phyloP scores from a whole-genome alignment of 2,113 vertebrate species.

The Melanocharis versteri region DNA sequence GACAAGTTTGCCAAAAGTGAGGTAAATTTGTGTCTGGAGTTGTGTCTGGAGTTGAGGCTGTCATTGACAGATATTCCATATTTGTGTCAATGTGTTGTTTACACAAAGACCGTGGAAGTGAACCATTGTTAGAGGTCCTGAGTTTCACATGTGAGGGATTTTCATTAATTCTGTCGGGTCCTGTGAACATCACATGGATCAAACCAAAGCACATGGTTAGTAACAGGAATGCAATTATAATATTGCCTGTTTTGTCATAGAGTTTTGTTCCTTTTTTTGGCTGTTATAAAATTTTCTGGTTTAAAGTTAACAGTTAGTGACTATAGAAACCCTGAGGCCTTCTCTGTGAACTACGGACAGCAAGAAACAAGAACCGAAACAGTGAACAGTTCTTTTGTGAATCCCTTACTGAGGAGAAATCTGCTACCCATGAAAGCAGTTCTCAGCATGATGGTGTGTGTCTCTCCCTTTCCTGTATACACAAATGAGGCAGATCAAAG shows the following conservation, averaged over 20 bases:
- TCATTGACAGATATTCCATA: background rate
- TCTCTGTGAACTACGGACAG: background rate
- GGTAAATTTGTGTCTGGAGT: background rate
- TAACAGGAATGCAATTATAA: background rate
- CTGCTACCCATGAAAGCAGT: background rate
- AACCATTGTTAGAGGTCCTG: background rate
- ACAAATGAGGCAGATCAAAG: slow-evolving; percentile 46
- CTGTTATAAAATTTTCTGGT: background rate
- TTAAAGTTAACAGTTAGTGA: background rate
- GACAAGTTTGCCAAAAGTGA: background rate
- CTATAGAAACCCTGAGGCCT: background rate
- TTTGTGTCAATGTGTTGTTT: background rate
- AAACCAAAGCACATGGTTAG: slow-evolving; percentile 33
- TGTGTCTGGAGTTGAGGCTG: background rate
- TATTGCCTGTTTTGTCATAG: background rate
- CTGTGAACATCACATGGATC: slow-evolving; percentile 50
- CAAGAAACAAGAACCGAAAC: background rate
- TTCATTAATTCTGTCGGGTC: slow-evolving; percentile 25
- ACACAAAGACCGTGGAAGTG: background rate
- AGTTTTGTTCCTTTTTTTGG: background rate
- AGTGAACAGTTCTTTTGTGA: background rate
- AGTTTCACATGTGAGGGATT: slow-evolving; percentile 46
- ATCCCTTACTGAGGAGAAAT: background rate
- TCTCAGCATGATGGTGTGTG: background rate
- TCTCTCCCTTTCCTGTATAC: background rate